Conservation (phyloP, 2,797 vertebrate species). For the Toxotes lorentzi region DNA sequence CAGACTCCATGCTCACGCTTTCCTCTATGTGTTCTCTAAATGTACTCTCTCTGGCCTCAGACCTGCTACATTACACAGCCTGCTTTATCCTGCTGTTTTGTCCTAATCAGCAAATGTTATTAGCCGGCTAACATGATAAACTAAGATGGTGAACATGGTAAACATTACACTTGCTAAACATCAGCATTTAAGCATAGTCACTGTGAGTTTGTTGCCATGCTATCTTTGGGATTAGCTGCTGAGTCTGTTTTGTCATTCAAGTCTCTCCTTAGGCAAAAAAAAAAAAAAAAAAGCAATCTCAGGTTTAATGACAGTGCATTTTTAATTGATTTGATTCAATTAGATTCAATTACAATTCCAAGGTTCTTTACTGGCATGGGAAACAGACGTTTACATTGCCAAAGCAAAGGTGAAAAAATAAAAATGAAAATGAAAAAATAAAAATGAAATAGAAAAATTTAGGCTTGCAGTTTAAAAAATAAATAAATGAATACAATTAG, state of each 20-base stretch:
- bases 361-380: too few species aligned
- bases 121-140: neutral
- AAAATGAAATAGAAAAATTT: too few species aligned
- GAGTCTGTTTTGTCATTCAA: neutral
- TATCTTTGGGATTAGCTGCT: neutral
- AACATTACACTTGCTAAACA: neutral
- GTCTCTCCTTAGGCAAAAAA: neutral
- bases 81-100: neutral
- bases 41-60: neutral
- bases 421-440: too few species aligned
- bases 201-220: neutral
- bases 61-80: neutral
- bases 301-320: neutral
- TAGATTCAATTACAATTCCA: too few species aligned
- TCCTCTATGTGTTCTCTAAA: neutral
- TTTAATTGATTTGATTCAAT: neutral
- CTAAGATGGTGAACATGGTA: neutral
- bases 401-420: too few species aligned
- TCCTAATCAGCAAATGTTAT: neutral
- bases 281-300: neutral
- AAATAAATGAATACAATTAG: too few species aligned
- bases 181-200: neutral
- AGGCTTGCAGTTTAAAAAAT: too few species aligned
- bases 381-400: too few species aligned
- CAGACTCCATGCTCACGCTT: conserved; percentile 21